phyloP scores from a whole-genome alignment of 1,140 invertebrate species.

The Achatina immaculata region DNA sequence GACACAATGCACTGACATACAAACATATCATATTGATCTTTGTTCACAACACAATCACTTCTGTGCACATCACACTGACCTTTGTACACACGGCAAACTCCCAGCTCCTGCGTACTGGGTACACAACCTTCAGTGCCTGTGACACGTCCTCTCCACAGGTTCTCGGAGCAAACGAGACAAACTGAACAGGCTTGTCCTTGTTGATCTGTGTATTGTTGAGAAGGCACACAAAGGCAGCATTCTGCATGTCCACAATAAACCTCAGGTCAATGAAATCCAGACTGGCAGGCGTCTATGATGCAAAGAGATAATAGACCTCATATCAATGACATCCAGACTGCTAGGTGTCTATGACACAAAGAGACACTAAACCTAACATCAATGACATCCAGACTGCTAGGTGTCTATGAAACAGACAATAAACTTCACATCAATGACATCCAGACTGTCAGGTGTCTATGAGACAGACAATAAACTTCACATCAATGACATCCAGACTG shows the following conservation, averaged over 20 bases:
- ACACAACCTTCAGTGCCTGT: not conserved
- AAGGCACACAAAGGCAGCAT: slow-evolving; percentile 24
- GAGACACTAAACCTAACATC: not conserved
- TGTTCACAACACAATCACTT: no score
- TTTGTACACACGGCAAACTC: slow-evolving; percentile 32
- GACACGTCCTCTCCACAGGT: not conserved
- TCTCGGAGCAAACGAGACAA: slow-evolving; percentile 14
- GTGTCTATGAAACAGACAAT: not conserved
- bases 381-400: not conserved
- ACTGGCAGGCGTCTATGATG: not conserved
- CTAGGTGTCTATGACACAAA: not conserved
- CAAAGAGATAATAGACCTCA: not conserved
- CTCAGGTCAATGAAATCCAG: slow-evolving; percentile 25
- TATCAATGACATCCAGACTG: not conserved
- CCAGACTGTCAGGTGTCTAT: not conserved
- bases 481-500: no score
- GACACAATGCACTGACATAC: no score
- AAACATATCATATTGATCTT: no score
- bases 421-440: not conserved
- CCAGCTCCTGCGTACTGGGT: slow-evolving; percentile 9
- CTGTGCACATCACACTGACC: no score
- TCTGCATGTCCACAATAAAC: slow-evolving; percentile 21
- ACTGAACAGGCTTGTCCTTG: not conserved
- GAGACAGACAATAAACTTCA: not conserved
- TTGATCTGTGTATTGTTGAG: not conserved